These are phyloP conservation scores for Brachycybe producta DNA, from an alignment of 2,888 invertebrate genomes.

Conservation along the genomic window DNA sequence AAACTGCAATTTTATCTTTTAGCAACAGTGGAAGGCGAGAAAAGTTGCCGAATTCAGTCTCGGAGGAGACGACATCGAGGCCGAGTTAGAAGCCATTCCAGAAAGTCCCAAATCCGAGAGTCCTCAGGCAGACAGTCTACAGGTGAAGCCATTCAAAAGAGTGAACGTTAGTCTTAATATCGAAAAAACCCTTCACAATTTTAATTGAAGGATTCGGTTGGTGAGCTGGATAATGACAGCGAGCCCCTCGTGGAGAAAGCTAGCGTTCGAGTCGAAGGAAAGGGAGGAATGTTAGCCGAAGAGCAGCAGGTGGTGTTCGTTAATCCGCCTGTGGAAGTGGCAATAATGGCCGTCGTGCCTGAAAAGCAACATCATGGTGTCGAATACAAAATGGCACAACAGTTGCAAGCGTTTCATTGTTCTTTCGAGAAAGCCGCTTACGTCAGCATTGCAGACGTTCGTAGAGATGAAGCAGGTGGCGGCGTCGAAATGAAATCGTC, in stretches of 20 bases:
- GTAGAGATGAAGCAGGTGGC: background rate
- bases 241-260: slow-evolving; percentile 41
- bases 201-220: slow-evolving; percentile 47
- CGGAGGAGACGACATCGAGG: slow-evolving; percentile 60
- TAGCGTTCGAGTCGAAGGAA: slow-evolving; percentile 19
- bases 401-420: slow-evolving; percentile 19
- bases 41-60: slow-evolving; percentile 22
- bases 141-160: slow-evolving; percentile 34
- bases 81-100: slow-evolving; percentile 75
- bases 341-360: slow-evolving; percentile 8
- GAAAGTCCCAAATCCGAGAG: slow-evolving; percentile 68
- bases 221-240: slow-evolving; percentile 40
- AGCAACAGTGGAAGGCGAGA: slow-evolving; percentile 22
- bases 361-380: background rate
- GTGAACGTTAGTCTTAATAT: background rate
- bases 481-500: background rate
- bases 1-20: background rate
- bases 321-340: slow-evolving; percentile 16
- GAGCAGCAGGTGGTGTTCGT: slow-evolving; percentile 17
- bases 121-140: slow-evolving; percentile 61
- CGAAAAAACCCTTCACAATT: slow-evolving; percentile 13
- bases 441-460: too few species aligned
- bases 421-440: slow-evolving; percentile 22
- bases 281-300: slow-evolving; percentile 12
- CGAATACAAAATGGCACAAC: slow-evolving; percentile 17